Evolutionary conservation across 1,140 invertebrate genomes (phyloP), one percentile per base, ranked within the genome.

Genomic region (Caenorhabditis inopinata): DNA sequence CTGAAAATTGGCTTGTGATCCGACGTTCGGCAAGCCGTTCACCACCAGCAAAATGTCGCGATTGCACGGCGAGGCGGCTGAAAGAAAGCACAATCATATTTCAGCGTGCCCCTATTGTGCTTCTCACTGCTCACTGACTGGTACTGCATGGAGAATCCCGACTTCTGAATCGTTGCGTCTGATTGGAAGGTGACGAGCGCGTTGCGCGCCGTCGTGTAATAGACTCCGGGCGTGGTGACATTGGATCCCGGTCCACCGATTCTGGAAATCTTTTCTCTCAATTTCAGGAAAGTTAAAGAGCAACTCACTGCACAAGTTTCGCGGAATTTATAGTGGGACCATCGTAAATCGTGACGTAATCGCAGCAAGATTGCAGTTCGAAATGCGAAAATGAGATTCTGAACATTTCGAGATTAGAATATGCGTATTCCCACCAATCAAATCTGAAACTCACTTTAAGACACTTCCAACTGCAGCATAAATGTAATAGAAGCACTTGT

Each of bases 31-130:
- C 46, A 84, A 29, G 25, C 78, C 83, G 58, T 84, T 84, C 11
- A 84, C 80, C n/a, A 77, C 45, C 14, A 84, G 45, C 25, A 83
- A 62, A 35, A 84, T 83, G 74, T 84, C 83, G 12, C 83, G 78
- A 53, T 83, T 83, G 42, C 83, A 84, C 18, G 83, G 83, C 18
- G 76, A 48, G 9, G 49, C 82, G 53, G 78, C 83, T 84, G 62
- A 73, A 83, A 47, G 25, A 46, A 32, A 32, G 11, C 7, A 23
- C 7, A 49, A 11, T 38, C 1, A 14, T 16, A 58, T 49, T 14
- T 1, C 6, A 42, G 4, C n/a, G n/a, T n/a, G n/a, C n/a, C n/a
- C n/a, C n/a, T n/a, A n/a, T n/a, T n/a, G n/a, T n/a, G n/a, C n/a
- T n/a, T n/a, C 78, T 79, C 27, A 83, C 82, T 82, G 29, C 18